A percentile compares a stretch with the other conserved stretches of the same genome.
These are phyloP conservation scores for Lumbricus terrestris DNA, from an alignment of 2,888 invertebrate genomes.

Conservation along the genomic window DNA sequence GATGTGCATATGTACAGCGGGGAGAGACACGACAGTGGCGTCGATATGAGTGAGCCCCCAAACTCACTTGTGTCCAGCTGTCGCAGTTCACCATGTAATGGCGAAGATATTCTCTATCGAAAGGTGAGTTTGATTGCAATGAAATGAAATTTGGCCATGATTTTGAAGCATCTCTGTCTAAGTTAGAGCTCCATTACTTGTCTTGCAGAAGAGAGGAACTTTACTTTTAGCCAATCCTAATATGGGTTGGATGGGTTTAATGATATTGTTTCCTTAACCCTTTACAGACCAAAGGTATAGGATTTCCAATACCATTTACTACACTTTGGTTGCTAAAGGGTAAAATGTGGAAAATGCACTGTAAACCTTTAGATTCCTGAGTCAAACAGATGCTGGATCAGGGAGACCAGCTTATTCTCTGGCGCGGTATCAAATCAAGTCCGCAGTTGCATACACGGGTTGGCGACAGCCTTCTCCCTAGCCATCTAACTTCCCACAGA, in stretches of 20 bases:
- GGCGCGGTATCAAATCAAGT: too few species aligned
- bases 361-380: too few species aligned
- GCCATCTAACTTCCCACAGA: neutral
- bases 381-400: too few species aligned
- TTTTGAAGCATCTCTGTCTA: neutral
- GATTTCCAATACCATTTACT: too few species aligned
- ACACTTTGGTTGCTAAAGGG: too few species aligned
- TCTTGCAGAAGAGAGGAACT: neutral
- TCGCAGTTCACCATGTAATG: constrained; percentile 6
- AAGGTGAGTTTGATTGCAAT: neutral
- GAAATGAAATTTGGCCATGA: neutral
- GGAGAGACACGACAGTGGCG: constrained; percentile 5
- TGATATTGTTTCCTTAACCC: neutral
- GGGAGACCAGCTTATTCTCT: too few species aligned
- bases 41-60: constrained; percentile 12
- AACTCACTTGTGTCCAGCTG: constrained; percentile 6
- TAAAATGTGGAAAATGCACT: too few species aligned
- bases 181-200: neutral
- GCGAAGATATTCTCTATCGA: neutral
- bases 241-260: neutral
- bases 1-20: constrained; percentile 15
- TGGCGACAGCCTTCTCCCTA: neutral
- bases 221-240: neutral
- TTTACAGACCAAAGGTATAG: too few species aligned
- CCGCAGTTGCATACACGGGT: too few species aligned